Evolutionary conservation across 2,888 invertebrate species (phyloP), one percentile per base, ranked within the genome.

Genomic region (Steinernema scapterisci): DNA sequence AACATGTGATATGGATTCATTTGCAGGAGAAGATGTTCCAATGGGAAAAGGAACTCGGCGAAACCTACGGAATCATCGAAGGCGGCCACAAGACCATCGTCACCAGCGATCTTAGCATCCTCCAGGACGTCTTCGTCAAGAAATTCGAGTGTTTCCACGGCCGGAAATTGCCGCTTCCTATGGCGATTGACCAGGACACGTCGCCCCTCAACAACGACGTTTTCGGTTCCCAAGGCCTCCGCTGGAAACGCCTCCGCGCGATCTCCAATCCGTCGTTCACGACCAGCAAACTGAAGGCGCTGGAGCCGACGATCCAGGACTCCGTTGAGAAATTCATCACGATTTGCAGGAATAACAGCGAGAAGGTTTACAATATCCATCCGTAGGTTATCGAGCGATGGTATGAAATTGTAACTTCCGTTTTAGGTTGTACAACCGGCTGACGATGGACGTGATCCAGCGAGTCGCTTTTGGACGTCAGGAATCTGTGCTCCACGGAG

Each of bases 211-310:
- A 63, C 63, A 63, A 63, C 63, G 63, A 63, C 63, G 86, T 89
- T 84, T 87, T 89, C 76, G 83, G 84, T 83, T 88, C 70, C 0
- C 82, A 88, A 0, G 89, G 89, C 13, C 85, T 88, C 44, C 82
- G 89, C 27, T 90, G 90, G 90, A 89, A 90, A 80, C 84, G 89
- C n/a, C 87, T 90, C 16, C 82, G 90, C n/a, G 84, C 87, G 13
- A 85, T 89, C 13, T 85, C 89, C 9, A 88, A 89, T 45, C 90
- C 90, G 0, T 88, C 89, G 1, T 90, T 90, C 80, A 89, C 89
- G 19, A 85, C 88, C 21, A 78, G 87, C 31, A 90, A 89, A 82
- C 88, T 90, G 83, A 88, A 88, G 81, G 84, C 86, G 82, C 88
- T 89, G 79, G 72, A 46, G 21, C 51, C 74, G 27, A 25, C 44